A percentile compares a stretch with the other conserved stretches of the same genome.
Evolutionary conservation across 2,113 vertebrate species (phyloP).

Genomic region (Ophthalmolycus amberensis): DNA sequence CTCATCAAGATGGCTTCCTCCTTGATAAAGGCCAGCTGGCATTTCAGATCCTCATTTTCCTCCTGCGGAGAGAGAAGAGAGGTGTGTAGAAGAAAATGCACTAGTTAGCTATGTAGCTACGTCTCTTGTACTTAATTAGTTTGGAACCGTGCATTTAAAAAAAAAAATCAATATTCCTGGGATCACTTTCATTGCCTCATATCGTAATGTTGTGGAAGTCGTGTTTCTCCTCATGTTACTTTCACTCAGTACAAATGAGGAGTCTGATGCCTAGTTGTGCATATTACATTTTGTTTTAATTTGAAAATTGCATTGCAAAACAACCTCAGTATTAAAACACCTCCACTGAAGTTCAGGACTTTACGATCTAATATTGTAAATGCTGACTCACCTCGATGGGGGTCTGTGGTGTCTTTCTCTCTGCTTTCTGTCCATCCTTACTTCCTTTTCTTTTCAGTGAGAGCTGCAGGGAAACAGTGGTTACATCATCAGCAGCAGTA

Average conservation of each 20-base stretch:
- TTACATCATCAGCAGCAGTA: conserved; percentile 46
- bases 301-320: conserved; percentile 21
- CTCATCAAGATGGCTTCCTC: conserved; percentile 97
- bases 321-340: conserved; percentile 3
- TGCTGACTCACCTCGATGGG: conserved; percentile 88
- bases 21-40: conserved; percentile 96
- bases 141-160: background rate
- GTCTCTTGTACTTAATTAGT: background rate
- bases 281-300: conserved; percentile 21
- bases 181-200: background rate
- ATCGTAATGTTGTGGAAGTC: background rate
- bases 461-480: conserved; percentile 81
- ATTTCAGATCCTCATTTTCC: conserved; percentile 96
- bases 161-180: background rate
- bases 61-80: conserved; percentile 82
- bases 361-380: conserved; percentile 20
- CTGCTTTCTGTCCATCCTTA: conserved; percentile 93
- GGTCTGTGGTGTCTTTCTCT: conserved; percentile 91
- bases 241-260: background rate
- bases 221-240: conserved; percentile 6
- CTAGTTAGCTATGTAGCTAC: background rate
- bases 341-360: conserved; percentile 9
- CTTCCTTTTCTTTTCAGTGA: conserved; percentile 96
- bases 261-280: background rate
- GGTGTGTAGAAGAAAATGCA: background rate